These are phyloP conservation scores for Dipodomys ordii DNA, from an alignment of 2,113 vertebrate species.

Conservation along the genomic window DNA sequence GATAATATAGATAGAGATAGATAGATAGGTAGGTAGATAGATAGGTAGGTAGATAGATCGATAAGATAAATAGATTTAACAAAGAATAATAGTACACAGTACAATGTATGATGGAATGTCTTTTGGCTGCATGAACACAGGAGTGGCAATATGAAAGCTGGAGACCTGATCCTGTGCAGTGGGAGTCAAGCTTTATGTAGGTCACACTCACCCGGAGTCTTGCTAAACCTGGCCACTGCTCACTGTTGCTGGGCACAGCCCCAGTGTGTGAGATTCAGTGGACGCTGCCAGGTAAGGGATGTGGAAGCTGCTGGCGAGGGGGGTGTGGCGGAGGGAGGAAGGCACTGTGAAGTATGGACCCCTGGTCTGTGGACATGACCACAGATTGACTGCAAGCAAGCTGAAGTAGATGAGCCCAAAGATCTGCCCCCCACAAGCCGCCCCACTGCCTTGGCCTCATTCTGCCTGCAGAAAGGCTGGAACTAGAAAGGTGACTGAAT, in stretches of 20 bases:
- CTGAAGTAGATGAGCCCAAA: rapidly evolving
- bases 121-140: neutral
- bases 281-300: neutral
- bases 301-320: neutral
- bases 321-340: rapidly evolving
- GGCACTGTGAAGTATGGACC: neutral
- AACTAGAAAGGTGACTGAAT: neutral
- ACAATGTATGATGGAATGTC: neutral
- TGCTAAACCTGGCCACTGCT: neutral
- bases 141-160: neutral
- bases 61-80: no score
- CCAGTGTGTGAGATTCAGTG: neutral
- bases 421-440: neutral
- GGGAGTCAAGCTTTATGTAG: neutral
- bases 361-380: neutral
- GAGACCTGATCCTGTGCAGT: neutral
- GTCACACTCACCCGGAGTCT: neutral
- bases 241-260: neutral
- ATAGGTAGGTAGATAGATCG: no score
- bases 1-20: no score
- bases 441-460: neutral
- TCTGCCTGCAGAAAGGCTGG: neutral
- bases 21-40: no score
- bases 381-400: neutral
- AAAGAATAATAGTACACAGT: neutral